Evolutionary conservation across 1,140 invertebrate genomes (phyloP).

Genomic region (Catajapyx aquilonaris): DNA sequence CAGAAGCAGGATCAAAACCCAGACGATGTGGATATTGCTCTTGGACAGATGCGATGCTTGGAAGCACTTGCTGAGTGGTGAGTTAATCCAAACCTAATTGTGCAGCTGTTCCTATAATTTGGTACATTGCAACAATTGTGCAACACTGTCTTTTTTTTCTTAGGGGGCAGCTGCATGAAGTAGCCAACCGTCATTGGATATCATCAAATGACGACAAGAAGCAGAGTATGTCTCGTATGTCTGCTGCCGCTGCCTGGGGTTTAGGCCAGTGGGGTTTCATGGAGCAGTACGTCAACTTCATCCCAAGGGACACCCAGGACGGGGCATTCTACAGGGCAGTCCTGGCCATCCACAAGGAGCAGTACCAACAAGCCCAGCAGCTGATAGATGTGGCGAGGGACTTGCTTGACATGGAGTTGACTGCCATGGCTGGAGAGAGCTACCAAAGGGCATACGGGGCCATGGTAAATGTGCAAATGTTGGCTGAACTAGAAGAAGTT

Average conservation of each 20-base stretch:
- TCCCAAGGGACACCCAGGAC: conserved; percentile 77
- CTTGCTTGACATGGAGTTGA: conserved; percentile 86
- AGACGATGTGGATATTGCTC: conserved; percentile 52
- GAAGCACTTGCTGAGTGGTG: conserved; percentile 96
- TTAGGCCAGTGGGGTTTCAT: conserved; percentile 80
- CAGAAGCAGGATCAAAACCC: conserved; percentile 26
- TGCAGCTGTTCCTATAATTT: too few relatives aligned
- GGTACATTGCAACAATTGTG: too few relatives aligned
- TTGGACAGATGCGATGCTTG: conserved; percentile 90
- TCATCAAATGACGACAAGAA: conserved; percentile 42
- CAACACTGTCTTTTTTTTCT: too few relatives aligned
- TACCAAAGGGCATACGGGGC: conserved; percentile 94
- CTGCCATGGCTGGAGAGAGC: conserved; percentile 93
- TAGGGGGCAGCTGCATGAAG: conserved; percentile 51
- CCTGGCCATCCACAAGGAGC: conserved; percentile 68
- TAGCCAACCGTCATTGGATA: conserved; percentile 54
- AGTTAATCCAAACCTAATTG: too few relatives aligned
- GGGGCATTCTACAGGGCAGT: conserved; percentile 91
- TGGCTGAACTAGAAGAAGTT: conserved; percentile 93
- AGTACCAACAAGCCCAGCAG: conserved; percentile 42
- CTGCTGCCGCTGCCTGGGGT: conserved; percentile 87
- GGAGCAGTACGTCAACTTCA: conserved; percentile 45
- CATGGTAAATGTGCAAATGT: conserved; percentile 91
- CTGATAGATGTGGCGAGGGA: conserved; percentile 81
- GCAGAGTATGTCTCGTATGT: conserved; percentile 71